These are phyloP conservation scores for Meriones psammophilus DNA, from an alignment of 2,797 vertebrate species.

Conservation along the genomic window DNA sequence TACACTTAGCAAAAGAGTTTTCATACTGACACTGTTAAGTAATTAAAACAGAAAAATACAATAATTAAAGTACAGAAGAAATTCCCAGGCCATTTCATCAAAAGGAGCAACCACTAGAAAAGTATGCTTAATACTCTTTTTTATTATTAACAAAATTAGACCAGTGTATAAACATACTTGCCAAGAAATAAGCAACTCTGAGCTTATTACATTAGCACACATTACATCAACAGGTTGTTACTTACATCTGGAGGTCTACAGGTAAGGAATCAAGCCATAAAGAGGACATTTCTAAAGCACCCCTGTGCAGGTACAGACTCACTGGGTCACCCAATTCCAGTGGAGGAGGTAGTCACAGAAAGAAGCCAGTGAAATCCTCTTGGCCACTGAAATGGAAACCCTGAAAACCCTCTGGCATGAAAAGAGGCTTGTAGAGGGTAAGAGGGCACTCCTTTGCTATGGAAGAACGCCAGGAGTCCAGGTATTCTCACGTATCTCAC, in stretches of 20 bases:
- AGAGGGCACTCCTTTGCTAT: not conserved
- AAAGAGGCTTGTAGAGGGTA: not conserved
- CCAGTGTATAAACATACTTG: constrained; percentile 32
- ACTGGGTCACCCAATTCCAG: not conserved
- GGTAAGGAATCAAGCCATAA: not conserved
- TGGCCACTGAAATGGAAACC: not conserved
- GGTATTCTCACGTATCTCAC: not conserved
- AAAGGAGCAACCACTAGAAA: constrained; percentile 75
- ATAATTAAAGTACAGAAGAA: constrained; percentile 59
- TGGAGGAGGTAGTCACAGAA: not conserved
- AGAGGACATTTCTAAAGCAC: not conserved
- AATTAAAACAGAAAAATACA: not conserved
- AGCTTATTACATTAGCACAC: not conserved
- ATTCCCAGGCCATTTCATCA: constrained; percentile 65
- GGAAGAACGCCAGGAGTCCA: not conserved
- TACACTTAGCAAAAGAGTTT: not conserved
- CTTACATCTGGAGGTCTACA: not conserved
- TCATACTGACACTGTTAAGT: not conserved
- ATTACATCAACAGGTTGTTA: not conserved
- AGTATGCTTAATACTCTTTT: constrained; percentile 61
- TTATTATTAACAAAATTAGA: constrained; percentile 69
- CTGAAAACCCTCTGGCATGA: not conserved
- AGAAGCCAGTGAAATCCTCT: not conserved
- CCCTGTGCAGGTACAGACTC: not conserved
- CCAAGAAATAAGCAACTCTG: constrained; percentile 2